Conservation (phyloP, 1,140 invertebrate species). For the Drusus annulatus region DNA sequence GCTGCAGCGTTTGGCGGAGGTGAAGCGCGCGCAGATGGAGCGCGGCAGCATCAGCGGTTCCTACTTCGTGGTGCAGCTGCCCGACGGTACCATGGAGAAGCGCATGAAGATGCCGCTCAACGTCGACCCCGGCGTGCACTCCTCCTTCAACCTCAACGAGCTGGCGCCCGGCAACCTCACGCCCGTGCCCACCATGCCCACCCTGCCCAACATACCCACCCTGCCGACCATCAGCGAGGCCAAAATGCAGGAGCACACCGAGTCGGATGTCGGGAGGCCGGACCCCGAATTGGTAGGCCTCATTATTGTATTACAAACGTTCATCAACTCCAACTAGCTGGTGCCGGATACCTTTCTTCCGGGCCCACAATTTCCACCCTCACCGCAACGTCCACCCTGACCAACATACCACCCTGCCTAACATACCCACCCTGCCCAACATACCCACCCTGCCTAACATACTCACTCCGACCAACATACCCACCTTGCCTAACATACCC, state of each 20-base stretch:
- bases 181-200: constrained; percentile 76
- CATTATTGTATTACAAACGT: constrained; percentile 76
- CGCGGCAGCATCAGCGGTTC: constrained; percentile 89
- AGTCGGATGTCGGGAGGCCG: constrained; percentile 38
- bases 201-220: constrained; percentile 79
- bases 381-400: constrained; percentile 78
- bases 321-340: constrained; percentile 87
- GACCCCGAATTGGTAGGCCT: neutral
- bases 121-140: constrained; percentile 94
- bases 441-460: too few relatives aligned
- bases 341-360: too few relatives aligned
- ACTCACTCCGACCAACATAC: too few relatives aligned
- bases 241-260: constrained; percentile 78
- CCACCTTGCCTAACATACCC: too few relatives aligned
- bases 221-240: constrained; percentile 90
- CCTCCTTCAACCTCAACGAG: constrained; percentile 89
- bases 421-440: too few relatives aligned
- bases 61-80: constrained; percentile 91
- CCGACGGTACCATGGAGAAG: constrained; percentile 91
- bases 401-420: too few relatives aligned
- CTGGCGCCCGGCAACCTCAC: constrained; percentile 78
- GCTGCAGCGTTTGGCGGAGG: constrained; percentile 92
- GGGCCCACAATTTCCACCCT: too few relatives aligned
- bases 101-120: constrained; percentile 90
- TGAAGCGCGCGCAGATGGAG: constrained; percentile 91